Evolutionary conservation across 92 coral and sea anemone species (phyloP).

Genomic region (Siderastrea siderea): DNA sequence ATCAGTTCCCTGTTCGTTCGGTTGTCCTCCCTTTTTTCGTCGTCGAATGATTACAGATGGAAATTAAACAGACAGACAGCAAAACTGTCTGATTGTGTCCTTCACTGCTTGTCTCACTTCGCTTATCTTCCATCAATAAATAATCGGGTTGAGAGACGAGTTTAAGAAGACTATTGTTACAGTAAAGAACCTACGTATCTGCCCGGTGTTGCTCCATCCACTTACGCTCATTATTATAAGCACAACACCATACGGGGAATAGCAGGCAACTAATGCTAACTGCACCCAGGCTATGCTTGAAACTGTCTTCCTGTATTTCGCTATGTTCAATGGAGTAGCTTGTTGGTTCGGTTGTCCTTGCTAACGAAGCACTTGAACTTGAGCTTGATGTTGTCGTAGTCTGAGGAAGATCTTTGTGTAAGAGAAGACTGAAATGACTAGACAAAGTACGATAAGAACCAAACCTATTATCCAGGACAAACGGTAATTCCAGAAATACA

Average conservation of each 20-base stretch:
- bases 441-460: too few relatives aligned
- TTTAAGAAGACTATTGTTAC: conserved; percentile 7
- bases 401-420: too few relatives aligned
- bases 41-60: too few relatives aligned
- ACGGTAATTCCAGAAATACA: too few relatives aligned
- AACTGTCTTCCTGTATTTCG: conserved; percentile 10
- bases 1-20: background rate
- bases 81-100: background rate
- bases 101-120: background rate
- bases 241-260: background rate
- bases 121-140: background rate
- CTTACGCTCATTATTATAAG: background rate
- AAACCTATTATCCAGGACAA: too few relatives aligned
- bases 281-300: conserved; percentile 11
- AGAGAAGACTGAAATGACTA: too few relatives aligned
- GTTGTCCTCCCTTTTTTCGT: background rate
- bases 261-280: conserved; percentile 13
- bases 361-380: background rate
- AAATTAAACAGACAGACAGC: background rate
- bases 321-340: background rate
- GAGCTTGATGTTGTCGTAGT: too few relatives aligned
- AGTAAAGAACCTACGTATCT: background rate
- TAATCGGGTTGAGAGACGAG: conserved; percentile 7
- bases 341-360: background rate
- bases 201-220: too few relatives aligned